Evolutionary conservation across 2,888 invertebrate genomes (phyloP), one percentile per base, ranked within the genome.

Genomic region (Drosophila mimica): DNA sequence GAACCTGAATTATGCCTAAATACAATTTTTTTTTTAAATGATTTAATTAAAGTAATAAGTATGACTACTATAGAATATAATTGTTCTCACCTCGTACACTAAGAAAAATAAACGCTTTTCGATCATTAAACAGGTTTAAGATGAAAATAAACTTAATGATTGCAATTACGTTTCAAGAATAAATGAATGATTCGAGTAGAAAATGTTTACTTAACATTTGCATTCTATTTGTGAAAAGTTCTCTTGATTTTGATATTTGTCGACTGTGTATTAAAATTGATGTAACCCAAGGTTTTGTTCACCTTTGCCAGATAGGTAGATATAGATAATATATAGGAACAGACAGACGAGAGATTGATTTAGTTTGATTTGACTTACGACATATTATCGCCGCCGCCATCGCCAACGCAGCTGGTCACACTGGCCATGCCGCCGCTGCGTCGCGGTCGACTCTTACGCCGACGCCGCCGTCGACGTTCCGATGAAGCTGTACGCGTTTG

Each of bases 401-500:
- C 91, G 9, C 91, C 86, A 8, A 90, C 91, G 66, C 92, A 92
- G 73, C 92, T 92, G 74, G 92, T 90, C 46, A 88, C 87, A 51
- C 82, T 58, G 70, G 83, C 86, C 80, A 90, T 86, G 72, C 92
- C 90, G 69, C 92, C 92, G 73, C 84, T 89, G 20, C 93, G 91
- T 57, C 93, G 88, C 40, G 93, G 92, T 3, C 93, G 91, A 59
- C 93, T 92, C 73, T 93, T 93, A 36, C 92, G 91, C 13, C 93
- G 82, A 33, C 93, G 86, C 38, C 92, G 91, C 48, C 93, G 82
- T 7, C 93, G 86, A 7, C 93, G 87, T 68, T 93, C 93, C 38
- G 93, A 93, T 11, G 93, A 93, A 4, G 93, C 92, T 46, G 93
- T 93, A 62, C 92, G 92, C 30, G 92, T 91, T 53, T 90, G 90